Conservation (phyloP, 2,797 vertebrate genomes). For the Falco berigora region DNA sequence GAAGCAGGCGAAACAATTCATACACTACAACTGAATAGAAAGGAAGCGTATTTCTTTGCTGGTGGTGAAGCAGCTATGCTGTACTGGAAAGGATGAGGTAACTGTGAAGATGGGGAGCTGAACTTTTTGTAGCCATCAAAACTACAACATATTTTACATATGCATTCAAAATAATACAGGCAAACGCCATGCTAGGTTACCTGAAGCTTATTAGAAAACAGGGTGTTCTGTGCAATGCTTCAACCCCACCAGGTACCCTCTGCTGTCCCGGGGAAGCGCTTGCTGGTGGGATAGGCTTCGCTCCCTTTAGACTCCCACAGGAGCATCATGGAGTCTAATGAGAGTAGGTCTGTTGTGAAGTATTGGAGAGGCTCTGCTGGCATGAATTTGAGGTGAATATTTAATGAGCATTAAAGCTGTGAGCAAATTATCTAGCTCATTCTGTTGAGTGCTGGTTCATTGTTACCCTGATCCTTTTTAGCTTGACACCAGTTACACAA, state of each 20-base stretch:
- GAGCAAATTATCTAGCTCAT: background rate
- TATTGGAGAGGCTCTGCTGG: background rate
- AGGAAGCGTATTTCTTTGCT: background rate
- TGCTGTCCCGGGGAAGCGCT: background rate
- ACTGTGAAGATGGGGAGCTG: background rate
- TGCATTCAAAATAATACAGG: background rate
- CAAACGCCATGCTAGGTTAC: background rate
- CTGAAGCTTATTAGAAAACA: background rate
- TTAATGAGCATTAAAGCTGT: background rate
- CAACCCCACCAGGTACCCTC: background rate
- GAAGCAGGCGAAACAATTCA: background rate
- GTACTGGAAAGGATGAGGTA: background rate
- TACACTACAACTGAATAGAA: background rate
- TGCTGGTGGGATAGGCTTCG: background rate
- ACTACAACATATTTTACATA: background rate
- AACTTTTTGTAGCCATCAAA: background rate
- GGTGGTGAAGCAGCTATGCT: background rate
- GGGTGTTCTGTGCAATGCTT: background rate
- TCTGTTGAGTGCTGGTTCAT: background rate
- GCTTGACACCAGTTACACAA: background rate
- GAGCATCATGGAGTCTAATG: background rate
- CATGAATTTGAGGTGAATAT: background rate
- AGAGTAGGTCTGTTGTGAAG: background rate
- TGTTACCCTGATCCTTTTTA: rapidly evolving
- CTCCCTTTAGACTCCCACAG: background rate